These are phyloP conservation scores for Orchesella cincta DNA, from an alignment of 1,140 invertebrate species.

Conservation along the genomic window DNA sequence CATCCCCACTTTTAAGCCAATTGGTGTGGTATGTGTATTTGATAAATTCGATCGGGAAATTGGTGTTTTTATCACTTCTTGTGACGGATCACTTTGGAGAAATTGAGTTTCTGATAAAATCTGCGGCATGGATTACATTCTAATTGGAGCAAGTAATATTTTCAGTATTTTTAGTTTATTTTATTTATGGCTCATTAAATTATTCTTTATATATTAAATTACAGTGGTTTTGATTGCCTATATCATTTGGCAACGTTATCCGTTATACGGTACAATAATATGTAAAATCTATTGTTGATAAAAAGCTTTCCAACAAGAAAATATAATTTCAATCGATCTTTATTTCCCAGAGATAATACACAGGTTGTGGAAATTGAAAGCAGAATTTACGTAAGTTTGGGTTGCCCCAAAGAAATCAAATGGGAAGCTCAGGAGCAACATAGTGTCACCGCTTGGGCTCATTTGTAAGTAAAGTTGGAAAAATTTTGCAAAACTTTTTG, in stretches of 20 bases:
- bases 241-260: slow-evolving; percentile 6
- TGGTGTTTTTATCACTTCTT: not conserved
- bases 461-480: not conserved
- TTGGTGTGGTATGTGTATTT: not conserved
- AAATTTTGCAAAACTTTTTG: too few relatives aligned
- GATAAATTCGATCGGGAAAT: not conserved
- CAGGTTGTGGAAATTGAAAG: slow-evolving; percentile 6
- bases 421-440: slow-evolving; percentile 15
- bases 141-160: not conserved
- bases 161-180: too few relatives aligned
- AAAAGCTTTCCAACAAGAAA: not conserved
- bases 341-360: not conserved
- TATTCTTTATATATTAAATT: too few relatives aligned
- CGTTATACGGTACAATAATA: not conserved
- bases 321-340: not conserved
- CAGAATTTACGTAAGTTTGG: not conserved
- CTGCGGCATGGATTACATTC: not conserved
- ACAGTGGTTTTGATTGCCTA: not conserved
- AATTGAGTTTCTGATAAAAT: slow-evolving; percentile 19
- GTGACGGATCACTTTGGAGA: not conserved
- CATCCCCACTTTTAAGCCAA: not conserved
- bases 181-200: too few relatives aligned
- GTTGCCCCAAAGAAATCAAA: slow-evolving; percentile 2
- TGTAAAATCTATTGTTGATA: not conserved
- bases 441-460: not conserved